These are phyloP conservation scores for Rhagoletis zephyria DNA, from an alignment of 1,140 invertebrate genomes.

Conservation along the genomic window DNA sequence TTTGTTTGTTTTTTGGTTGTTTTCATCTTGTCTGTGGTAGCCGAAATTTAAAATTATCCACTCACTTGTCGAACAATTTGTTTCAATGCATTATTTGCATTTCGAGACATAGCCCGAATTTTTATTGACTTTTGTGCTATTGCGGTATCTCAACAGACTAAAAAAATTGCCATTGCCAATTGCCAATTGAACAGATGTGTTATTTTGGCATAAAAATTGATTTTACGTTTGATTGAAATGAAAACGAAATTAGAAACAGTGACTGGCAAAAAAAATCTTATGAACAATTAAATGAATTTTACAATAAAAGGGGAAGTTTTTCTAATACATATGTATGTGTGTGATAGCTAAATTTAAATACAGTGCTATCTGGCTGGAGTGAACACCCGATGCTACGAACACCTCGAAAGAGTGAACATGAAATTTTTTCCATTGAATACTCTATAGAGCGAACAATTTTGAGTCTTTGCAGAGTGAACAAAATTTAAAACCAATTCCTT, in stretches of 20 bases:
- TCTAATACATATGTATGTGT: background rate
- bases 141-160: background rate
- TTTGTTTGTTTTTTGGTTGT: background rate
- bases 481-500: too few species aligned
- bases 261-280: constrained; percentile 6
- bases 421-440: too few species aligned
- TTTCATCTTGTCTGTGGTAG: background rate
- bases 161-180: background rate
- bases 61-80: constrained; percentile 1
- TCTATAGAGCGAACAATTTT: too few species aligned
- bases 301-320: background rate
- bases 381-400: too few species aligned
- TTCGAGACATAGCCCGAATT: background rate
- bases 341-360: background rate
- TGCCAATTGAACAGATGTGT: constrained; percentile 37
- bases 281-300: background rate
- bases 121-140: background rate
- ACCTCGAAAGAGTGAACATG: too few species aligned
- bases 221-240: background rate
- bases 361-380: too few species aligned
- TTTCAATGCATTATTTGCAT: background rate
- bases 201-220: constrained; percentile 29
- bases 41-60: background rate
- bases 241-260: background rate
- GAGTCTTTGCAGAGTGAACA: too few species aligned